Base-by-base conservation (phyloP, 2,888 invertebrate species). In the Dione juno region DNA sequence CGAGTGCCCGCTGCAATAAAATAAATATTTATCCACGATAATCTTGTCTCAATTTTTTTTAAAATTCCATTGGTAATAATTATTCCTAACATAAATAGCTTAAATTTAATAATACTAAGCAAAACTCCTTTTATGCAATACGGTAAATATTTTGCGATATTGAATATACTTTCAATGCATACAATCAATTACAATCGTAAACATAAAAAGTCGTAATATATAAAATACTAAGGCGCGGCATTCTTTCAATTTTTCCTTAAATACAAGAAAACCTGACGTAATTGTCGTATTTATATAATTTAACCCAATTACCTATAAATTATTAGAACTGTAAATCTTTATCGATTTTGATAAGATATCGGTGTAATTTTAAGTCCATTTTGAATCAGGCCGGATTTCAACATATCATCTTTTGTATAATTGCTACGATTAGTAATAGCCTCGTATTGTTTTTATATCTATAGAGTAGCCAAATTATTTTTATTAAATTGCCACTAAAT, bases 241-340 rank as follows among this genome's bases (percentile, higher is more conserved):
- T 50, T 10, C 14, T n/a, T 61, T 35, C 10, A 6, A 16, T 48
- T 52, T 63, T 64, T 64, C 10, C 19, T 19, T 14, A 37, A 59
- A 64, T 52, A 13, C 50, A 52, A 40, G 48, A 52, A 40, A 64
- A n/a, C 19, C 14, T 64, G 48, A 64, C 50, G 50, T 50, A 50
- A 50, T 50, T 40, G 16, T 21, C 40, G 19, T 64, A 48, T 40
- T 40, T 73, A 73, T 75, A 71, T 69, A 58, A 41, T 70, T 79
- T 88, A 89, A 88, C 88, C 89, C 82, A 88, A 85, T 89, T 88
- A 88, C 84, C 81, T 85, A 82, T 82, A 86, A 88, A 85, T 88
- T 84, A 86, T 78, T 77, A 82, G 80, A 81, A 81, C 79, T 77
- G 80, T 69, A 76, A 74, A 73, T 70, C 61, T 69, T 75, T 77